Conservation (phyloP, 2,888 invertebrate genomes). For the Drepana falcataria region DNA sequence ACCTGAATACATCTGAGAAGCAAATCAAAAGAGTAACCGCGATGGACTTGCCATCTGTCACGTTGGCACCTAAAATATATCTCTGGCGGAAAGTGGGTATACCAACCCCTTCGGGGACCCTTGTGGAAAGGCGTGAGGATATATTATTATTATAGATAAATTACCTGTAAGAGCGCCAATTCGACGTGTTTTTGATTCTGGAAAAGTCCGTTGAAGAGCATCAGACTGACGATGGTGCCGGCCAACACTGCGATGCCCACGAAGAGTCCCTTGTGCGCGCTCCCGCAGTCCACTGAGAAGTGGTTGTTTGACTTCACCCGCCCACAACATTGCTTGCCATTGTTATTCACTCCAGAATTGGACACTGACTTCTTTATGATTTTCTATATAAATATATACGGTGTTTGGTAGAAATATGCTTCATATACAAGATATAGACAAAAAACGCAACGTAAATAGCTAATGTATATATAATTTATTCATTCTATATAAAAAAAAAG, state of each 20-base stretch:
- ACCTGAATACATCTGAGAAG: too few relatives aligned
- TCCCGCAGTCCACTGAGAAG: conserved; percentile 86
- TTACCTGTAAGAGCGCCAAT: conserved; percentile 80
- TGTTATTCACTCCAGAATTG: conserved; percentile 13
- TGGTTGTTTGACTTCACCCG: conserved; percentile 67
- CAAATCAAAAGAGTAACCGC: too few relatives aligned
- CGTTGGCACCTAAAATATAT: too few relatives aligned
- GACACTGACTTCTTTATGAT: conserved; percentile 20
- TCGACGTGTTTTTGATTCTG: conserved; percentile 71
- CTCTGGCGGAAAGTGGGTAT: too few relatives aligned
- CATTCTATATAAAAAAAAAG: too few relatives aligned
- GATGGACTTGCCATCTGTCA: too few relatives aligned
- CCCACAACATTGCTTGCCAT: conserved; percentile 40
- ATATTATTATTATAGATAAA: too few relatives aligned
- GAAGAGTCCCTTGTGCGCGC: conserved; percentile 84
- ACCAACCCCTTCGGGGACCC: too few relatives aligned
- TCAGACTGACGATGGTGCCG: conserved; percentile 83
- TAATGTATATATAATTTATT: too few relatives aligned
- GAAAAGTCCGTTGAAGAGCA: conserved; percentile 84
- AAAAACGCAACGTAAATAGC: too few relatives aligned
- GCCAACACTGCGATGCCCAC: conserved; percentile 82
- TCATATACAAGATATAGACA: too few relatives aligned
- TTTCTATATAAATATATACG: conserved; percentile 28
- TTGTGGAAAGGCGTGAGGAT: too few relatives aligned
- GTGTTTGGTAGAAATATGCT: background rate